Conservation (phyloP, 2,113 vertebrate genomes). For the Vidua macroura region DNA sequence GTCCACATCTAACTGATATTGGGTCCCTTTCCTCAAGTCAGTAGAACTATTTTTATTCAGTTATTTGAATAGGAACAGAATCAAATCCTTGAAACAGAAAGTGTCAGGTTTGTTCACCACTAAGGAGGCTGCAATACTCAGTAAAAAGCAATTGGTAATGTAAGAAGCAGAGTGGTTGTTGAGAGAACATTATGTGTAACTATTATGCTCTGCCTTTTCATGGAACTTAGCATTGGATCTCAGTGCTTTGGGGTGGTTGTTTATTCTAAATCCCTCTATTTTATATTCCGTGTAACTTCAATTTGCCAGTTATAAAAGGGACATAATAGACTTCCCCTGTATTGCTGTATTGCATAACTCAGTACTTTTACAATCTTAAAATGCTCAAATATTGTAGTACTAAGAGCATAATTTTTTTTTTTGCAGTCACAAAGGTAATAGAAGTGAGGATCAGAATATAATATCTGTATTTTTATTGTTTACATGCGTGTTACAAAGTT, state of each 20-base stretch:
- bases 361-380: not conserved
- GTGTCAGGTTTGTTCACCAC: not conserved
- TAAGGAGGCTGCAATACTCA: not conserved
- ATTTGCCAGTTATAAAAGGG: not conserved
- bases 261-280: not conserved
- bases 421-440: not conserved
- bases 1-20: not conserved
- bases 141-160: not conserved
- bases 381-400: not conserved
- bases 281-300: not conserved
- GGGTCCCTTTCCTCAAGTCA: not conserved
- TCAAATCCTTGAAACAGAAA: not conserved
- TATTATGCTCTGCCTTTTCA: not conserved
- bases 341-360: not conserved
- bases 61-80: not conserved
- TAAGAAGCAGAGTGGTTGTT: not conserved
- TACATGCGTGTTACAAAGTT: not conserved
- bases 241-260: not conserved
- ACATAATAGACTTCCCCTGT: not conserved
- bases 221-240: not conserved
- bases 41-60: not conserved
- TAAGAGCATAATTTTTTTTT: not conserved
- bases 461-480: not conserved
- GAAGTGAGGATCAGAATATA: not conserved
- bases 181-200: not conserved